These are phyloP conservation scores for Scomber colias DNA, from an alignment of 2,113 vertebrate genomes.

Conservation along the genomic window DNA sequence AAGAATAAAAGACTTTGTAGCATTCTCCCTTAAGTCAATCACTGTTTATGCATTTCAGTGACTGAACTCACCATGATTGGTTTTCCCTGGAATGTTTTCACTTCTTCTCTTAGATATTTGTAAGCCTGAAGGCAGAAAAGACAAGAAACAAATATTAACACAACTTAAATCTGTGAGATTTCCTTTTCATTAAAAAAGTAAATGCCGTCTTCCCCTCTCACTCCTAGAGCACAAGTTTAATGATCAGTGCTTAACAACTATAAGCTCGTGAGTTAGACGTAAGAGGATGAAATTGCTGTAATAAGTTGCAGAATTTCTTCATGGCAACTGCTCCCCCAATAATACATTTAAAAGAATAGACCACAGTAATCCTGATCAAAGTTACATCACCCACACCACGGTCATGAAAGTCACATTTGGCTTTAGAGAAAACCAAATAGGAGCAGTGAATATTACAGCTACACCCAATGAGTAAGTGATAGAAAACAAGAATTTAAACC, in stretches of 20 bases:
- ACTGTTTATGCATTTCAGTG: neutral
- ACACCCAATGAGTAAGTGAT: neutral
- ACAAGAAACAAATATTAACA: neutral
- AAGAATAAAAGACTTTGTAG: neutral
- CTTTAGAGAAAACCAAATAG: neutral
- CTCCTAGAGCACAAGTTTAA: neutral
- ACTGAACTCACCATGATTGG: conserved; percentile 94
- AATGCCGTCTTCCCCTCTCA: neutral
- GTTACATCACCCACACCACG: neutral
- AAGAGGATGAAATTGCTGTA: neutral
- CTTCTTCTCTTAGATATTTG: conserved; percentile 97
- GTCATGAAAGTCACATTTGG: neutral
- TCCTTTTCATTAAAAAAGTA: neutral
- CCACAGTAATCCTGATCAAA: neutral
- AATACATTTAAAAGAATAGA: neutral
- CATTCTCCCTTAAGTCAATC: neutral
- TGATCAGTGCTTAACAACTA: neutral
- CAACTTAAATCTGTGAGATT: neutral
- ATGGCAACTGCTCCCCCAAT: neutral
- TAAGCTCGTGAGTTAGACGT: neutral
- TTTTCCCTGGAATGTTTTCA: conserved; percentile 99
- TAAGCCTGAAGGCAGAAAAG: conserved; percentile 87
- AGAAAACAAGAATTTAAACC: no score
- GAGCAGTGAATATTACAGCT: neutral
- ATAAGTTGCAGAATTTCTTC: neutral